These are phyloP conservation scores for Sinelater perroti DNA, from an alignment of 2,888 invertebrate genomes.

Conservation along the genomic window DNA sequence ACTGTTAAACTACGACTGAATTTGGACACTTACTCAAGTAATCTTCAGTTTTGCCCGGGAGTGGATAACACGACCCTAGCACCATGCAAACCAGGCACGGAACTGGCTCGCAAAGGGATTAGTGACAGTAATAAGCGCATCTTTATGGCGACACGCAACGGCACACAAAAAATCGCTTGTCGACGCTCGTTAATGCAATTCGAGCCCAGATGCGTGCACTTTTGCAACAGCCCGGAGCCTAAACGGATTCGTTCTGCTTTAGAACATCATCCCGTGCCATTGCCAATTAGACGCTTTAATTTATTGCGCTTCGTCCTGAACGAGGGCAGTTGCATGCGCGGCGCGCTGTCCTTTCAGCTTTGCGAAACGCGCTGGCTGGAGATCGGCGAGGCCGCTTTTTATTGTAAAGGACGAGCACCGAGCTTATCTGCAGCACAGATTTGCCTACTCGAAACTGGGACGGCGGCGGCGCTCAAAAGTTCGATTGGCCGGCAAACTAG, in stretches of 20 bases:
- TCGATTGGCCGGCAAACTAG: slow-evolving; percentile 7
- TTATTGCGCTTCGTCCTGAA: slow-evolving; percentile 8
- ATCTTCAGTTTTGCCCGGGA: no score
- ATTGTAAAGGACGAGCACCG: neutral
- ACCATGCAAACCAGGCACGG: no score
- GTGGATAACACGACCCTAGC: no score
- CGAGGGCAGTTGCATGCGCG: neutral
- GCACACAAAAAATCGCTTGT: no score
- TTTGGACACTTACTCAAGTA: no score
- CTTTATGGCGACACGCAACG: no score
- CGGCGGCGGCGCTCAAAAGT: neutral
- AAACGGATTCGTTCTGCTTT: neutral
- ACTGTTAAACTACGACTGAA: no score
- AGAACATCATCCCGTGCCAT: neutral
- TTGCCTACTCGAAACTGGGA: neutral
- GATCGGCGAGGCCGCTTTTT: neutral
- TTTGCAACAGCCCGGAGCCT: neutral
- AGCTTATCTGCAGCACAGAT: neutral
- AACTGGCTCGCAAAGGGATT: no score
- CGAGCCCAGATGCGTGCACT: no score
- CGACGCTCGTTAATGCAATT: no score
- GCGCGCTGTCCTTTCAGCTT: neutral
- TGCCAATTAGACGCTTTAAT: slow-evolving; percentile 12
- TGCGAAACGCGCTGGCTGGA: neutral
- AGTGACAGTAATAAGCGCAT: no score